Conservation (phyloP, 2,888 invertebrate genomes). For the Drosophila fungiperda region DNA sequence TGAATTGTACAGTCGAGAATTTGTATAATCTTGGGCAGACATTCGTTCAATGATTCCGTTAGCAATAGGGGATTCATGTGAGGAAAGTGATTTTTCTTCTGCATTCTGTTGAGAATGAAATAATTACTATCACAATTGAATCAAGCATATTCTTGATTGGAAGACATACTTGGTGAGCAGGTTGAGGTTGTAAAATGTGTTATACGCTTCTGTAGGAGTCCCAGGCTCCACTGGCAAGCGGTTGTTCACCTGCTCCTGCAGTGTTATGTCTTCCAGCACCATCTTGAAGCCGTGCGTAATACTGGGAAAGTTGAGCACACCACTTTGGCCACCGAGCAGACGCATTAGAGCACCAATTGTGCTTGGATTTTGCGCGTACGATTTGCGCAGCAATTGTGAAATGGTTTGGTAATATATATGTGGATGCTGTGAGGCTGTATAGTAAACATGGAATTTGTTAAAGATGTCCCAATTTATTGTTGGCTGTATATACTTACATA, state of each 20-base stretch:
- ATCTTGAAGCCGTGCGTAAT: slow-evolving; percentile 84
- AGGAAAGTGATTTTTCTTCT: slow-evolving; percentile 77
- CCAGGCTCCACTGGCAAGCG: slow-evolving; percentile 73
- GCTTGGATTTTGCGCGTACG: slow-evolving; percentile 73
- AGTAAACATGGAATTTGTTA: neutral
- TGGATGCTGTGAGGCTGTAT: slow-evolving; percentile 82
- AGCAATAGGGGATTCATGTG: slow-evolving; percentile 78
- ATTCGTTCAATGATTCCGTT: slow-evolving; percentile 78
- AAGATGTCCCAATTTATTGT: neutral
- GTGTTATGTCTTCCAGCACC: slow-evolving; percentile 82
- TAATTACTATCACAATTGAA: neutral
- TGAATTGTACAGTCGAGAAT: slow-evolving; percentile 82
- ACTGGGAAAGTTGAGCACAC: slow-evolving; percentile 82
- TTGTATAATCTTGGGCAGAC: slow-evolving; percentile 83
- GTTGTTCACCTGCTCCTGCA: slow-evolving; percentile 83
- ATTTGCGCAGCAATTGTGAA: slow-evolving; percentile 82
- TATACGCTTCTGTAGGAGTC: slow-evolving; percentile 80
- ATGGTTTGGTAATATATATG: slow-evolving; percentile 85
- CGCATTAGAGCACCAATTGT: slow-evolving; percentile 84
- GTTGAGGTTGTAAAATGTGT: slow-evolving; percentile 86
- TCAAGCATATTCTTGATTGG: slow-evolving; percentile 2
- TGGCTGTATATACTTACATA: slow-evolving; percentile 84
- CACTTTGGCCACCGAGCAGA: slow-evolving; percentile 82
- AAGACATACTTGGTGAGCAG: slow-evolving; percentile 83
- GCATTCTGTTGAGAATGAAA: slow-evolving; percentile 70